Evolutionary conservation across 2,797 vertebrate genomes (phyloP).

Genomic region (Phataginus tricuspis): DNA sequence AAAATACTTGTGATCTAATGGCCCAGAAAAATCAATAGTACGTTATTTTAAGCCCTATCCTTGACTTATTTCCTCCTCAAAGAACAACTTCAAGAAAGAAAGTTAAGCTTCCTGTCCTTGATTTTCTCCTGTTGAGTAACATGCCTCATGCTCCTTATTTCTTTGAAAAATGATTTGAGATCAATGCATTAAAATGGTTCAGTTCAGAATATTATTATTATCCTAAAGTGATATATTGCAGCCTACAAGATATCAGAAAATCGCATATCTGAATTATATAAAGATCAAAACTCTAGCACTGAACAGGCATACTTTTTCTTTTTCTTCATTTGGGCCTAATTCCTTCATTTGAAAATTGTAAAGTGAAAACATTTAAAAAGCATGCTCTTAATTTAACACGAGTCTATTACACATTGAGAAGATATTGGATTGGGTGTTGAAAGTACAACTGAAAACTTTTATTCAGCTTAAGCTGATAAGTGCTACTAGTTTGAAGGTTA

Average conservation of each 20-base stretch:
- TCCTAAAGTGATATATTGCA: neutral
- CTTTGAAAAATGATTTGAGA: slow-evolving; percentile 55
- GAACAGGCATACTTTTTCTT: neutral
- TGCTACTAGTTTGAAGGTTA: slow-evolving; percentile 23
- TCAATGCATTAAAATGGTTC: neutral
- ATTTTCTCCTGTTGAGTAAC: slow-evolving; percentile 55
- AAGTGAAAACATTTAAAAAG: too few species aligned
- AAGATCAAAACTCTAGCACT: neutral
- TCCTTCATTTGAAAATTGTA: too few species aligned
- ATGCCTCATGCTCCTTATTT: neutral
- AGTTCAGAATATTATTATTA: neutral
- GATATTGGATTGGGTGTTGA: neutral
- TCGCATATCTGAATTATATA: neutral
- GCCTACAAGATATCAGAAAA: neutral
- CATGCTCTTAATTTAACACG: neutral
- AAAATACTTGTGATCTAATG: slow-evolving; percentile 48
- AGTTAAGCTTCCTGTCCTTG: slow-evolving; percentile 68
- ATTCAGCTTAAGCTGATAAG: slow-evolving; percentile 23
- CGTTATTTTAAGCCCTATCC: slow-evolving; percentile 66
- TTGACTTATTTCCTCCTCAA: slow-evolving; percentile 61
- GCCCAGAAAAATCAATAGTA: slow-evolving; percentile 60
- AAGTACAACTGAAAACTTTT: slow-evolving; percentile 16
- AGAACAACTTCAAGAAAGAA: slow-evolving; percentile 62
- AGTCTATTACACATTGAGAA: neutral
- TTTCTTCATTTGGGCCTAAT: neutral